Evolutionary conservation across 2,113 vertebrate genomes (phyloP).

Genomic region (Pituophis catenifer): DNA sequence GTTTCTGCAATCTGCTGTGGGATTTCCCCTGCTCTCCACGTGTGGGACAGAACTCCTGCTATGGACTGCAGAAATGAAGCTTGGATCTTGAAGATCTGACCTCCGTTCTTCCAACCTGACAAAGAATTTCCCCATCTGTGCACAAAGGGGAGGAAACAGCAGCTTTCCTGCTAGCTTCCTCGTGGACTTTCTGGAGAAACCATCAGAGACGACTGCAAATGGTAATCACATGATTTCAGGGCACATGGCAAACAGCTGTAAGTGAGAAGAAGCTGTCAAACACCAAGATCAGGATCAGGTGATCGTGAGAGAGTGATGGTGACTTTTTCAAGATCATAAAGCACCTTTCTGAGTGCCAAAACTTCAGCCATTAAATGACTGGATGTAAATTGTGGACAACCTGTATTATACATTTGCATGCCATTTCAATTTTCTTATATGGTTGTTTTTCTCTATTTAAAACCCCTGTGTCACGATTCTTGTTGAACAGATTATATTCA

Average conservation of each 20-base stretch:
- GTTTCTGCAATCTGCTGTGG: background rate
- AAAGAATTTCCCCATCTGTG: background rate
- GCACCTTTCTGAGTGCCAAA: background rate
- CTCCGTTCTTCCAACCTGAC: background rate
- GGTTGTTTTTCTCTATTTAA: background rate
- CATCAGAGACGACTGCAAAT: background rate
- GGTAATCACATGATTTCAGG: background rate
- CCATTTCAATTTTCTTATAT: background rate
- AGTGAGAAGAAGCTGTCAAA: background rate
- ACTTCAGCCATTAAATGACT: background rate
- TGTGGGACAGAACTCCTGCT: background rate
- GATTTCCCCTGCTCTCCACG: background rate
- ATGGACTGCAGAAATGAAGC: background rate
- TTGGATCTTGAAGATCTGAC: background rate
- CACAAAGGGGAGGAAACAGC: background rate
- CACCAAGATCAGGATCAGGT: background rate
- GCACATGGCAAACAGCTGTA: background rate
- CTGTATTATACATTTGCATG: background rate
- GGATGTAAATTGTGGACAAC: background rate
- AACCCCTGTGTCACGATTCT: too few relatives aligned
- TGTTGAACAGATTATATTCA: too few relatives aligned
- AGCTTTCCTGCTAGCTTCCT: background rate
- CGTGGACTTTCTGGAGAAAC: background rate
- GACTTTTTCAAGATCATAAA: background rate
- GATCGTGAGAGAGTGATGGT: background rate